Evolutionary conservation across 1,140 invertebrate genomes (phyloP), one percentile per base, ranked within the genome.

Genomic region (Trachymyrmex cornetzi): DNA sequence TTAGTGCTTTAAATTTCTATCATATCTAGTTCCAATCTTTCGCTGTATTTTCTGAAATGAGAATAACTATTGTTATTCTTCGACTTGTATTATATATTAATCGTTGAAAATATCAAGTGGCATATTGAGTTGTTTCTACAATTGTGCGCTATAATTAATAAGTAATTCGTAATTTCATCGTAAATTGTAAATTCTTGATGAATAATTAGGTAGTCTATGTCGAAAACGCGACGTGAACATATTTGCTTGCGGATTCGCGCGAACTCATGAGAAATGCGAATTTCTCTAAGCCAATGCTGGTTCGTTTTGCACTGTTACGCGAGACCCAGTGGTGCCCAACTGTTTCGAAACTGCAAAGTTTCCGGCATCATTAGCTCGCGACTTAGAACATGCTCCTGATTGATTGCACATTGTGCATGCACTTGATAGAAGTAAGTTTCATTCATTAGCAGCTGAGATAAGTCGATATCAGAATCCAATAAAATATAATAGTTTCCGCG

Each of bases 401-500:
- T 84, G 80, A 84, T 84, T 84, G 69, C 69, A 71, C n/a, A 30
- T 44, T 38, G 50, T 71, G 79, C 53, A 84, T 48, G 69, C 3
- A 61, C 50, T 67, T 38, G 66, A 71, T 74, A 55, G 67, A 82
- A 48, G 38, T 61, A 61, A 61, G 38, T 61, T 61, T 50, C 44
- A 59, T 71, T 74, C 48, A 71, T 55, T 27, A 63, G 63, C 48
- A 53, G 27, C 48, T 38, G 24, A 61, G 22, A 34, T 55, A 38
- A 69, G 24, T 24, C 22, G 66, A 71, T 44, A 81, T 44, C 34
- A 16, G 30, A 71, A 34, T 81, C 19, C 30, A 38, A n/a, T 27
- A 57, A 67, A 69, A 81, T 34, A 48, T 5, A 44, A 16, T n/a
- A 30, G 14, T 38, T 69, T 24, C 2, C n/a, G 30, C 48, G 0